phyloP scores from a whole-genome alignment of 1,140 invertebrate species.

The Philopotamus ludificatus region DNA sequence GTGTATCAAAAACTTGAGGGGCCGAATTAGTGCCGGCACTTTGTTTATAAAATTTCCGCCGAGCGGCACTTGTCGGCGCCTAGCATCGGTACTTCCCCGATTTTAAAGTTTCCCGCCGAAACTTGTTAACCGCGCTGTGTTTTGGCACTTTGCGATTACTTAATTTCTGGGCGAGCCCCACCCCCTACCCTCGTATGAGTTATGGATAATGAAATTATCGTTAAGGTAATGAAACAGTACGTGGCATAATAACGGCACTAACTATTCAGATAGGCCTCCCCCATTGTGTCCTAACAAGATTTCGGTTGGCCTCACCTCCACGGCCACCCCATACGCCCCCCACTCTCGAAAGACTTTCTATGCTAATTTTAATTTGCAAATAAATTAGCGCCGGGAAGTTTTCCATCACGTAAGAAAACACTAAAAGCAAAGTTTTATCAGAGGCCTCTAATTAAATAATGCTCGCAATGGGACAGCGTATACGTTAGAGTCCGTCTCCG shows the following conservation, averaged over 20 bases:
- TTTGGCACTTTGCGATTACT: conserved; percentile 27
- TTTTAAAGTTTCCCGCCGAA: background rate
- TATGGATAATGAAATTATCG: conserved; percentile 30
- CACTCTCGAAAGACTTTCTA: conserved; percentile 1
- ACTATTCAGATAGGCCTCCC: background rate
- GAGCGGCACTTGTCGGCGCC: no score
- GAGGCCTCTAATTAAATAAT: conserved; percentile 22
- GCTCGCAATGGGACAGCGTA: conserved; percentile 14
- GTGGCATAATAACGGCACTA: conserved; percentile 18
- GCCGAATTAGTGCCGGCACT: background rate
- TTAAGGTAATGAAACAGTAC: conserved; percentile 30
- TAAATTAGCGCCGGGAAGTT: conserved; percentile 25
- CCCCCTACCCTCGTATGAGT: no score
- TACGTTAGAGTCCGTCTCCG: background rate
- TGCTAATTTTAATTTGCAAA: conserved; percentile 31
- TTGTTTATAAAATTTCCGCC: background rate
- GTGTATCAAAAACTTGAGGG: background rate
- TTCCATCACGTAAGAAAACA: conserved; percentile 29
- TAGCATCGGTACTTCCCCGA: no score
- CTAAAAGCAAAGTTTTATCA: conserved; percentile 29
- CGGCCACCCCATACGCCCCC: background rate
- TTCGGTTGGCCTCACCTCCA: background rate
- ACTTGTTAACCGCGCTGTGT: conserved; percentile 5
- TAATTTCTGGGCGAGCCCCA: conserved; percentile 23
- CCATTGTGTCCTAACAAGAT: background rate